Conservation (phyloP, 2,113 vertebrate genomes). For the Myanophis thanlyinensis region DNA sequence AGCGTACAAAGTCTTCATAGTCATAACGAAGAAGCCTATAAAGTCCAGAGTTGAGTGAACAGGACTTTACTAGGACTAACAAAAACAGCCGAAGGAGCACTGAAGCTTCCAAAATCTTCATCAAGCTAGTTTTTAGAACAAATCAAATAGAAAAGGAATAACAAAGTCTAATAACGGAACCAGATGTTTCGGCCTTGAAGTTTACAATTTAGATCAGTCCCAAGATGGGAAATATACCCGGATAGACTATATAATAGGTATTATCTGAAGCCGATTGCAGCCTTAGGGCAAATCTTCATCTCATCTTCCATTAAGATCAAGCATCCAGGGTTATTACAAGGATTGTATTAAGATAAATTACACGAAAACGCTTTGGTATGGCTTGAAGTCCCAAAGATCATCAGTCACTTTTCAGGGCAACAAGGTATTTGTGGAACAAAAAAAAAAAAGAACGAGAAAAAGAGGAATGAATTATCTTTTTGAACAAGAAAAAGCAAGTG, state of each 20-base stretch:
- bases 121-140: neutral
- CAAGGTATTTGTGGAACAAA: neutral
- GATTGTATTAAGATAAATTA: neutral
- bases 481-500: conserved; percentile 12
- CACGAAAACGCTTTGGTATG: neutral
- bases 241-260: neutral
- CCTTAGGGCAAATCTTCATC: neutral
- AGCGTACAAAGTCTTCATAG: neutral
- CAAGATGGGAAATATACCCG: neutral
- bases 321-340: neutral
- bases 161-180: neutral
- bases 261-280: neutral
- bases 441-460: neutral
- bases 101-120: neutral
- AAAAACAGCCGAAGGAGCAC: neutral
- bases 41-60: neutral
- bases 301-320: neutral
- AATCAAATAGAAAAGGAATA: neutral
- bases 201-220: neutral
- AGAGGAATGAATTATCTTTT: neutral
- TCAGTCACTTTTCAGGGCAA: neutral
- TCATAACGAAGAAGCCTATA: neutral
- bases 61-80: neutral
- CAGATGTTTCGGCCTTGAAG: neutral
- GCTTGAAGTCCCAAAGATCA: neutral